Evolutionary conservation across 53 echinoderm and acorn worm species (phyloP).

Genomic region (Glandiceps talaboti): DNA sequence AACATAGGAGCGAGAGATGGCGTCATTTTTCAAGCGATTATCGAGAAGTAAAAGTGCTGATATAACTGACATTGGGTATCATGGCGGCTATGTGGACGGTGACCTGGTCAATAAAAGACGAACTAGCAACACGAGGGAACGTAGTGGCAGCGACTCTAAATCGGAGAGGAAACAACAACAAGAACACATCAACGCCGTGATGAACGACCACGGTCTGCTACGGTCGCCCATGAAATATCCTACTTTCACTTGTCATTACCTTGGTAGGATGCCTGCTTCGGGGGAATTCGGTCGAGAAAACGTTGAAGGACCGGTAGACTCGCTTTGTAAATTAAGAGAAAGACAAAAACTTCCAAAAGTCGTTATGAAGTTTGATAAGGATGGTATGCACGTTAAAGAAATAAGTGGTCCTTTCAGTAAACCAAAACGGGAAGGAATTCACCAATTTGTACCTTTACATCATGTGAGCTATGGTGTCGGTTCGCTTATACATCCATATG

Average conservation of each 20-base stretch:
- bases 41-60: neutral
- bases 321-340: slow-evolving; percentile 79
- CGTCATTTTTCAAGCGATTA: neutral
- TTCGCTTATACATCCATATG: slow-evolving; percentile 59
- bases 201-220: neutral
- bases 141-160: neutral
- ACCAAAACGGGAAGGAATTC: slow-evolving; percentile 67
- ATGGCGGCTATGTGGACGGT: neutral
- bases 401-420: slow-evolving; percentile 50
- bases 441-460: slow-evolving; percentile 60
- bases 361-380: slow-evolving; percentile 60
- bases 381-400: slow-evolving; percentile 66
- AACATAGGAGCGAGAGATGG: neutral
- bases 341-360: slow-evolving; percentile 75
- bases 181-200: neutral
- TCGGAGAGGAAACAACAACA: neutral
- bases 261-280: slow-evolving; percentile 78
- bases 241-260: slow-evolving; percentile 75
- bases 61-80: neutral
- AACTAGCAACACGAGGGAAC: neutral
- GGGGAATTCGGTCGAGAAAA: slow-evolving; percentile 75
- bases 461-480: slow-evolving; percentile 92
- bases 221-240: slow-evolving; percentile 53
- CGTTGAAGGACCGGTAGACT: slow-evolving; percentile 82
- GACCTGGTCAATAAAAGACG: neutral